Conservation (phyloP, 2,888 invertebrate species). For the Callyntrura sp. region DNA sequence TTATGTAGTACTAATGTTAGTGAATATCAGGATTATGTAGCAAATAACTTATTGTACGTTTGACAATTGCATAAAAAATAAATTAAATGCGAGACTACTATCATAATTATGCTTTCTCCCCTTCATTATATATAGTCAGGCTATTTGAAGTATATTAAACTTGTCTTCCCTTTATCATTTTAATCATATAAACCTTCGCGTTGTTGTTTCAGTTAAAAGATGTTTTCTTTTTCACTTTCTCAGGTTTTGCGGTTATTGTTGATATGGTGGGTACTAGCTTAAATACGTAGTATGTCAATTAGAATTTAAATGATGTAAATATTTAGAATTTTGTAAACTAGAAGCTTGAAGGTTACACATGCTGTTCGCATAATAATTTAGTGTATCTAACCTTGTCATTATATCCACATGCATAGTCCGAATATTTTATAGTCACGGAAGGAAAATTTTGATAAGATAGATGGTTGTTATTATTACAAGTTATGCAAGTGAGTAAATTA, state of each 20-base stretch:
- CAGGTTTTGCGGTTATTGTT: slow-evolving; percentile 11
- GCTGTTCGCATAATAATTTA: too few relatives aligned
- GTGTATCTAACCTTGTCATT: slow-evolving; percentile 24
- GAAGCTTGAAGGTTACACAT: too few relatives aligned
- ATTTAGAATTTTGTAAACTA: background rate
- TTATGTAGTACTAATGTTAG: slow-evolving; percentile 45
- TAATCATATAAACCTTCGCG: too few relatives aligned
- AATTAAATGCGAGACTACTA: background rate
- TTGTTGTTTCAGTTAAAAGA: slow-evolving; percentile 3
- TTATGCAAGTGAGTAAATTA: too few relatives aligned
- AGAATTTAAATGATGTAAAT: background rate
- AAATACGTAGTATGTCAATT: background rate
- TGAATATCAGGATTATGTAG: background rate
- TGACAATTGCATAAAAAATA: background rate
- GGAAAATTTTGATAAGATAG: too few relatives aligned
- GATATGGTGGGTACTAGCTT: background rate
- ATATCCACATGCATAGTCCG: slow-evolving; percentile 7
- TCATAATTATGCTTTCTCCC: too few relatives aligned
- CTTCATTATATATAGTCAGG: too few relatives aligned
- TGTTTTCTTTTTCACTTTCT: slow-evolving; percentile 36
- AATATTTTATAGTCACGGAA: slow-evolving; percentile 9
- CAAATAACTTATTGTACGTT: background rate
- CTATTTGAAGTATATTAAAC: too few relatives aligned
- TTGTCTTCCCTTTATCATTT: too few relatives aligned
- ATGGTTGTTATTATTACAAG: too few relatives aligned